A percentile compares a stretch with the other conserved stretches of the same genome.
phyloP scores from a whole-genome alignment of 2,888 invertebrate genomes.

The Eilema griseolum region DNA sequence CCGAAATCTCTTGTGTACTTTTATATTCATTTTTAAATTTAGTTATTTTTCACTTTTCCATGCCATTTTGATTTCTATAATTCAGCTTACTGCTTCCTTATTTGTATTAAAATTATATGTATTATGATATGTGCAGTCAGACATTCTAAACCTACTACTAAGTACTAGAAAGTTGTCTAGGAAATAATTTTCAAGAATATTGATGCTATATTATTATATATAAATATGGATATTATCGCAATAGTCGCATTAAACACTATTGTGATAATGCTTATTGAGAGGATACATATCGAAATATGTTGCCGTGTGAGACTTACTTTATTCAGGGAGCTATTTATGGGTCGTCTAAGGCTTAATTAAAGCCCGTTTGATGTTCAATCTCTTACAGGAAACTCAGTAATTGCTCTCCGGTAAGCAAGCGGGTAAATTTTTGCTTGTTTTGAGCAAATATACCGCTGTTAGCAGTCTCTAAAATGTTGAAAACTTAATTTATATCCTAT shows the following conservation, averaged over 20 bases:
- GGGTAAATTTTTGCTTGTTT: conserved; percentile 52
- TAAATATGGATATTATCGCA: background rate
- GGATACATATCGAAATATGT: background rate
- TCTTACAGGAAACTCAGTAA: conserved; percentile 79
- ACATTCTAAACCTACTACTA: too few relatives aligned
- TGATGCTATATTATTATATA: too few relatives aligned
- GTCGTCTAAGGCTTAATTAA: conserved; percentile 82
- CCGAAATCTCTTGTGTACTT: background rate
- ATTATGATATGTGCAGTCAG: too few relatives aligned
- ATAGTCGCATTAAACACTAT: background rate
- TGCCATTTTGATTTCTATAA: too few relatives aligned
- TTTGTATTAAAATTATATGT: too few relatives aligned
- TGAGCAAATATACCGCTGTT: conserved; percentile 30
- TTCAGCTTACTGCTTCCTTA: too few relatives aligned
- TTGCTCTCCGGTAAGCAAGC: conserved; percentile 70
- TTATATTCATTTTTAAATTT: background rate
- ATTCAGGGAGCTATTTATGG: conserved; percentile 80
- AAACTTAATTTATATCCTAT: background rate
- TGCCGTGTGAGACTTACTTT: conserved; percentile 32
- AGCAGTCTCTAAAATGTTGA: conserved; percentile 30
- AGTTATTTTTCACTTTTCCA: too few relatives aligned
- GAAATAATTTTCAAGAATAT: too few relatives aligned
- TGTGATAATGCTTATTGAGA: background rate
- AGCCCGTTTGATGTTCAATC: conserved; percentile 84
- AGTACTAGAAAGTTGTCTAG: background rate